Evolutionary conservation across 2,113 vertebrate genomes (phyloP), one percentile per base, ranked within the genome.

Genomic region (Corythaixoides concolor): DNA sequence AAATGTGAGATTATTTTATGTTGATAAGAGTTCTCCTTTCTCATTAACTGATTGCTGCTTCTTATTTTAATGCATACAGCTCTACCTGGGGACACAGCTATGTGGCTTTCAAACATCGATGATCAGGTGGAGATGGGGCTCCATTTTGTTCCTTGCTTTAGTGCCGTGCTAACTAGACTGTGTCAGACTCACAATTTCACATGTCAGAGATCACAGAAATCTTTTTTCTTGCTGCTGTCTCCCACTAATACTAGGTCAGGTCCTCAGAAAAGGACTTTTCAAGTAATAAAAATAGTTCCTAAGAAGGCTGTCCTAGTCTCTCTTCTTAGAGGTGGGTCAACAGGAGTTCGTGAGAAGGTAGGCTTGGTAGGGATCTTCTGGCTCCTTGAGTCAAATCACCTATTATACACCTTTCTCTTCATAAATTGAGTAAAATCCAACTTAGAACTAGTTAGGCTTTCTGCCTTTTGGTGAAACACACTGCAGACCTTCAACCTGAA

Each of bases 11-110:
- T 76, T 93, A 72, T 80, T 90, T 97, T 90, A 62, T 43, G 27
- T 69, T 89, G 66, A 59, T 58, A 72, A 96, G 78, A 95, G 59
- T 52, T 91, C 62, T 85, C 55, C 60, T 76, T 58, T 63, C 49
- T 93, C 77, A 66, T 92, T 91, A 92, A 47, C 87, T 95, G 93
- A 94, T 97, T 89, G 74, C 74, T 95, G 89, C 89, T 92, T 73
- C 22, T 45, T 64, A 69, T 68, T 85, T 81, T 68, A 85, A 59
- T 59, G 41, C 66, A 64, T 70, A 43, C 18, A n/a, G 68, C 28
- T 92, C 68, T 79, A 39, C 63, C 77, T 50, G 69, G 77, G 80
- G 74, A 80, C 58, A 33, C 68, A 76, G 63, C 73, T 76, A 5
- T 47, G 33, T 58, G 68, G 56, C 74, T 89, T 43, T 67, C 52